Percentiles rank a stretch among this genome's conserved stretches.
Conservation (phyloP, 2,797 vertebrate species). For the Cryptoprocta ferox region DNA sequence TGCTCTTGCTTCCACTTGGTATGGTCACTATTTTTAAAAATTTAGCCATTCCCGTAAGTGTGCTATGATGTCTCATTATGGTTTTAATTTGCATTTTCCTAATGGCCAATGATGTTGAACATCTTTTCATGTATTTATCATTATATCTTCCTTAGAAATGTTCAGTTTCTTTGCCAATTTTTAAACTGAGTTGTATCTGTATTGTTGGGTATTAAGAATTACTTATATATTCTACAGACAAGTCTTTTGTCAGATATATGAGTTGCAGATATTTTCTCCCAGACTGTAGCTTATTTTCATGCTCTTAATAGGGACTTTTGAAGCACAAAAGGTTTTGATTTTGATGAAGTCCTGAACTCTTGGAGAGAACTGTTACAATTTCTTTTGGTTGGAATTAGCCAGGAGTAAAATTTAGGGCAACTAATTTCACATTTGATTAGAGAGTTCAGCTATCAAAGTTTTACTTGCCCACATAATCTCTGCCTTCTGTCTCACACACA, state of each 20-base stretch:
- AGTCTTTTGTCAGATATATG: not conserved
- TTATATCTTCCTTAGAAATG: not conserved
- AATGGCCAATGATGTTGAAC: not conserved
- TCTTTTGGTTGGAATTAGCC: slow-evolving; percentile 41
- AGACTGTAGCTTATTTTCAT: not conserved
- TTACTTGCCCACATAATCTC: not conserved
- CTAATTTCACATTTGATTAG: slow-evolving; percentile 18
- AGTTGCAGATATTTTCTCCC: not conserved
- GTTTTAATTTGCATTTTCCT: not conserved
- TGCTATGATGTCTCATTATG: not conserved
- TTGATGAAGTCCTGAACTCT: not conserved
- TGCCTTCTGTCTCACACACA: not conserved
- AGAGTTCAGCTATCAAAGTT: not conserved
- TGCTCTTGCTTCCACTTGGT: not conserved
- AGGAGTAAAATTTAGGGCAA: slow-evolving; percentile 2
- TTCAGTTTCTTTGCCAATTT: not conserved
- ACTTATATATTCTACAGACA: not conserved
- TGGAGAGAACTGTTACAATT: slow-evolving; percentile 21
- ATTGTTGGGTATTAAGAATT: slow-evolving; percentile 8
- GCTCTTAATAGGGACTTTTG: not conserved
- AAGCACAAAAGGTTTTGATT: not conserved
- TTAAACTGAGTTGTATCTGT: not conserved
- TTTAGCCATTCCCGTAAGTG: not conserved
- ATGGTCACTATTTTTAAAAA: not conserved
- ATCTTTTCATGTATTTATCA: not conserved